phyloP scores from a whole-genome alignment of 2,888 invertebrate species.

The Notodonta ziczac region DNA sequence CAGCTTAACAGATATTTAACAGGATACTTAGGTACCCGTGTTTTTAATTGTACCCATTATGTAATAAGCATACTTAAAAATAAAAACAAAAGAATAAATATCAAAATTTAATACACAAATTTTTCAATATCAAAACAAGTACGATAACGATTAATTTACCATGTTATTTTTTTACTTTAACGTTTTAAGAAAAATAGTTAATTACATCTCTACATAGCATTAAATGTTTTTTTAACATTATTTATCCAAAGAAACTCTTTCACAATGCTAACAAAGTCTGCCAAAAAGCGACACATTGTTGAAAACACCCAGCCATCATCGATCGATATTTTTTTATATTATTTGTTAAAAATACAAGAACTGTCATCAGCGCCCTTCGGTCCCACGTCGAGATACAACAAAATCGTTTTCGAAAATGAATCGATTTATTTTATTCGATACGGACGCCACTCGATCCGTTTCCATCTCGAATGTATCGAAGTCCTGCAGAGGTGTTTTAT shows the following conservation, averaged over 20 bases:
- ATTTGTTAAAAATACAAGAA: slow-evolving; percentile 53
- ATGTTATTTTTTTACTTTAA: too few species aligned
- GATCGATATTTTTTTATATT: slow-evolving; percentile 28
- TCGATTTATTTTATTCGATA: slow-evolving; percentile 82
- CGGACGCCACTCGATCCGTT: slow-evolving; percentile 72
- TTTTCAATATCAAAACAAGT: too few species aligned
- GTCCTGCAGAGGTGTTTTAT: slow-evolving; percentile 73
- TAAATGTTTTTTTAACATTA: neutral
- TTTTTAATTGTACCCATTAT: too few species aligned
- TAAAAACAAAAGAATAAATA: too few species aligned
- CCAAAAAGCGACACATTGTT: slow-evolving; percentile 25
- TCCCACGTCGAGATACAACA: slow-evolving; percentile 70
- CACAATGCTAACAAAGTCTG: slow-evolving; percentile 3
- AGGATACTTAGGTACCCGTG: too few species aligned
- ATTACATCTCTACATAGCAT: neutral
- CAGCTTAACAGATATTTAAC: too few species aligned
- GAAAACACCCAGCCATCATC: slow-evolving; percentile 33
- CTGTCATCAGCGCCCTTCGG: slow-evolving; percentile 62
- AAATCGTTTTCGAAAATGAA: slow-evolving; percentile 76
- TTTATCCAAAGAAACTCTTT: neutral
- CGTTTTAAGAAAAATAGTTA: too few species aligned
- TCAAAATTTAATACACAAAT: too few species aligned
- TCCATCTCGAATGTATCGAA: slow-evolving; percentile 59
- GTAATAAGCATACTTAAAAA: too few species aligned
- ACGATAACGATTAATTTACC: too few species aligned